Conservation (phyloP, 2,888 invertebrate genomes). For the Xanthostigma xanthostigma region DNA sequence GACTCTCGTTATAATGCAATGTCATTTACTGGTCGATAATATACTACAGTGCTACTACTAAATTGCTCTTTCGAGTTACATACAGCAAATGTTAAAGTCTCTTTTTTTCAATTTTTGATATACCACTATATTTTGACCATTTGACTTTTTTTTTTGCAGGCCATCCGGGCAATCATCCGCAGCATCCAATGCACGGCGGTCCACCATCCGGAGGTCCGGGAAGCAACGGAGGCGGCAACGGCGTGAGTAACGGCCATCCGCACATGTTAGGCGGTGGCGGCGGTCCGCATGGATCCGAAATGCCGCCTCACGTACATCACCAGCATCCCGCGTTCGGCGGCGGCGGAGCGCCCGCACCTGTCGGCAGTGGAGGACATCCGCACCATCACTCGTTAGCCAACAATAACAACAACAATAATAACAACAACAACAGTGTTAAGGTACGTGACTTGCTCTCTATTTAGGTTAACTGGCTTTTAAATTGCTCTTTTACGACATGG, state of each 20-base stretch:
- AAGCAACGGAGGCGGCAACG: constrained; percentile 19
- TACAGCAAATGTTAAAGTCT: no score
- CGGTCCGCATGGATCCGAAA: constrained; percentile 24
- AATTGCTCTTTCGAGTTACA: no score
- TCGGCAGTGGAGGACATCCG: constrained; percentile 30
- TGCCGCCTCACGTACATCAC: constrained; percentile 24
- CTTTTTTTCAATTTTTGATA: no score
- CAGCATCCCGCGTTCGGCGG: constrained; percentile 31
- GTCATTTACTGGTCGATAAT: no score
- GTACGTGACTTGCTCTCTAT: constrained; percentile 18
- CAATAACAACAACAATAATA: constrained; percentile 38
- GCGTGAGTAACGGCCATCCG: constrained; percentile 14
- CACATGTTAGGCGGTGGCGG: constrained; percentile 14
- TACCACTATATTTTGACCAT: no score
- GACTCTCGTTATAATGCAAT: no score
- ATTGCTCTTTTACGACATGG: no score
- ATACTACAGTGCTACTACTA: no score
- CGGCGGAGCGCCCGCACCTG: constrained; percentile 30
- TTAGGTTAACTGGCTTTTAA: background rate
- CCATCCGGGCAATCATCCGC: constrained; percentile 26
- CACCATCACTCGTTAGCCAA: constrained; percentile 31
- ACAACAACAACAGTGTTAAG: constrained; percentile 30
- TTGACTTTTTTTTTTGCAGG: constrained; percentile 16
- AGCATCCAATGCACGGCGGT: constrained; percentile 22
- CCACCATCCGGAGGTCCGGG: constrained; percentile 13